phyloP scores from a whole-genome alignment of 2,113 vertebrate species.

The Phyllostomus discolor region DNA sequence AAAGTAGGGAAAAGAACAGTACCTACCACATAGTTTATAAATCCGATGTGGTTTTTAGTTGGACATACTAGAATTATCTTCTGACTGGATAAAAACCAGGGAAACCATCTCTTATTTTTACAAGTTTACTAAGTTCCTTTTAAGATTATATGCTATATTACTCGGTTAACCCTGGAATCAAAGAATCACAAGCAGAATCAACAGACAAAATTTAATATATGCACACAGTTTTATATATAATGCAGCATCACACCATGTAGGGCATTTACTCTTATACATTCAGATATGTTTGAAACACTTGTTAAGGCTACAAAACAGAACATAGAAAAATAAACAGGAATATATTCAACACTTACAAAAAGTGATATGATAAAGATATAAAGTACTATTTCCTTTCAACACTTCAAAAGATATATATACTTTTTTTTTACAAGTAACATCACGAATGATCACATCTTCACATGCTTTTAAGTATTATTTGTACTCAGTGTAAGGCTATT shows the following conservation, averaged over 20 bases:
- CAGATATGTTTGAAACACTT: conserved; percentile 75
- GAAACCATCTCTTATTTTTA: neutral
- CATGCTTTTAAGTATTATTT: conserved; percentile 76
- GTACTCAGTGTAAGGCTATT: conserved; percentile 77
- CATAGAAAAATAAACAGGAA: conserved; percentile 79
- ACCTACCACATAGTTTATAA: neutral
- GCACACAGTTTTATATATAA: conserved; percentile 76
- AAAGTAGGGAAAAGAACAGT: neutral
- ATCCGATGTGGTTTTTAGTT: neutral
- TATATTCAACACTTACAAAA: conserved; percentile 79
- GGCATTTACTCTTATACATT: conserved; percentile 79
- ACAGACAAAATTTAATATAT: conserved; percentile 75
- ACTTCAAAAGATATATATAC: conserved; percentile 77
- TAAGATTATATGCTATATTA: neutral
- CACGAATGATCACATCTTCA: conserved; percentile 77
- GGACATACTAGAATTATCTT: neutral
- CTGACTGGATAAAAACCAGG: neutral
- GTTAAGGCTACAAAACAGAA: conserved; percentile 80
- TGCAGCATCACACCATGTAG: conserved; percentile 79
- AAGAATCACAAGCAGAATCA: conserved; percentile 56
- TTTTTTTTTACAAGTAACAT: conserved; percentile 74
- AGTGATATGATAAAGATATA: conserved; percentile 78
- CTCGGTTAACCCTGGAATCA: conserved; percentile 12
- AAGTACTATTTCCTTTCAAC: conserved; percentile 78
- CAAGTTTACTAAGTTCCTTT: neutral